Evolutionary conservation across 2,888 invertebrate genomes (phyloP).

Genomic region (Mamestra brassicae): DNA sequence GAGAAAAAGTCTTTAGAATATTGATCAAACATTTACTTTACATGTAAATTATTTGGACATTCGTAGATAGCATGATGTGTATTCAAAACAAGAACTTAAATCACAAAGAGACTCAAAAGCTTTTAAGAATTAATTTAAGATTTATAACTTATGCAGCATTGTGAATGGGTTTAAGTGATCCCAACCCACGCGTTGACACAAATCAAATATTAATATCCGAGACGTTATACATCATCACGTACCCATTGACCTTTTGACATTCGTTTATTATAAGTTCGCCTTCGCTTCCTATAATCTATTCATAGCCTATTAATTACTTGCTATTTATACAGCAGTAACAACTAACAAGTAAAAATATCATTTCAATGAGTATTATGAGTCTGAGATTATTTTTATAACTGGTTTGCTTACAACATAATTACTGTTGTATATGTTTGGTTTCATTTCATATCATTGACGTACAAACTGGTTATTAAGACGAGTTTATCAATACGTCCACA

Average conservation of each 20-base stretch:
- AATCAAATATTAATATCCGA: slow-evolving; percentile 22
- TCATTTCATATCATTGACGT: slow-evolving; percentile 70
- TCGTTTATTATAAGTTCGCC: slow-evolving; percentile 10
- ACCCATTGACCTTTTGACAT: slow-evolving; percentile 24
- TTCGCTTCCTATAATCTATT: slow-evolving; percentile 48
- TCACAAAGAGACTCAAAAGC: background rate
- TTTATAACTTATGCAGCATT: background rate
- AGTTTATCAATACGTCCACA: slow-evolving; percentile 68
- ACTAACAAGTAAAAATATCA: slow-evolving; percentile 43
- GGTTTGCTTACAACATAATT: slow-evolving; percentile 56
- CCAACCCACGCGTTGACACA: slow-evolving; percentile 10
- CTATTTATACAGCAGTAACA: slow-evolving; percentile 49
- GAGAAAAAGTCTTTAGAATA: slow-evolving; percentile 30
- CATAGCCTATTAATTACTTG: slow-evolving; percentile 40
- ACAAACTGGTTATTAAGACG: slow-evolving; percentile 66
- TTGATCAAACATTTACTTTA: too few species aligned
- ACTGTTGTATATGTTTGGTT: slow-evolving; percentile 51
- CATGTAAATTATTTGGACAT: background rate
- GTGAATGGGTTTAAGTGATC: background rate
- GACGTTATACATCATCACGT: slow-evolving; percentile 19
- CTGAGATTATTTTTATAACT: slow-evolving; percentile 51
- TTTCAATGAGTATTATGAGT: slow-evolving; percentile 46
- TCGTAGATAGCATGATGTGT: background rate
- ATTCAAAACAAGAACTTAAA: background rate
- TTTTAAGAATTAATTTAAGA: background rate